Evolutionary conservation across 2,113 vertebrate genomes (phyloP), one percentile per base, ranked within the genome.

Genomic region (Bungarus multicinctus): DNA sequence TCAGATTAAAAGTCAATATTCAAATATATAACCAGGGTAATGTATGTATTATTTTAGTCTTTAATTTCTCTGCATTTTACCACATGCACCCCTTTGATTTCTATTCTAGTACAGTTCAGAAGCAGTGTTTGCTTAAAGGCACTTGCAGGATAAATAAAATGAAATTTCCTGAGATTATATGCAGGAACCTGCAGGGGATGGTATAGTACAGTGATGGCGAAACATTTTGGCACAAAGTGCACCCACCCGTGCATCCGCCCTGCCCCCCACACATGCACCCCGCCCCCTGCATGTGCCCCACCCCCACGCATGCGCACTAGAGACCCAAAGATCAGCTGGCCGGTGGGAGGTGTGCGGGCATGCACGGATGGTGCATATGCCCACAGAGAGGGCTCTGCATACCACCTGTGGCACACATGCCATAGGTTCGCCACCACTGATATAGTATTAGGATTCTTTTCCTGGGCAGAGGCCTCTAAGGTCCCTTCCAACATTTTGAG

Each of bases 171-270:
- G 20, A 16, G 50, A 60, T 85, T 89, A 9, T 90, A 91, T 64
- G 27, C 23, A 89, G 93, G 60, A 89, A 90, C 58, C 85, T 47
- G 89, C 57, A 92, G 52, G n/a, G 69, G 34, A 81, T 74, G n/a
- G 14, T 74, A 74, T 18, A 52, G 50, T 10, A 52, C 10, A 52
- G 11, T 52, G 50, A 52, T 52, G 11, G 50, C 2, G 50, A 52
- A 52, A 10, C 50, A 12, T 52, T 52, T 52, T 52, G 50, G 50
- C 50, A 10, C 50, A 52, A 52, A 52, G 50, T 52, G 50, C 10
- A 47, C 47, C 11, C 50, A 7, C 50, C 50, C 3, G 10, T 52
- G 50, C 50, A 52, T 52, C 6, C 2, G 50, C 10, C 50, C 11
- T 52, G 50, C 50, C 47, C 47, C 8, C 1, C 47, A 50, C 47